Evolutionary conservation across 2,888 invertebrate genomes (phyloP).

Genomic region (Lasioglossum malachurum): DNA sequence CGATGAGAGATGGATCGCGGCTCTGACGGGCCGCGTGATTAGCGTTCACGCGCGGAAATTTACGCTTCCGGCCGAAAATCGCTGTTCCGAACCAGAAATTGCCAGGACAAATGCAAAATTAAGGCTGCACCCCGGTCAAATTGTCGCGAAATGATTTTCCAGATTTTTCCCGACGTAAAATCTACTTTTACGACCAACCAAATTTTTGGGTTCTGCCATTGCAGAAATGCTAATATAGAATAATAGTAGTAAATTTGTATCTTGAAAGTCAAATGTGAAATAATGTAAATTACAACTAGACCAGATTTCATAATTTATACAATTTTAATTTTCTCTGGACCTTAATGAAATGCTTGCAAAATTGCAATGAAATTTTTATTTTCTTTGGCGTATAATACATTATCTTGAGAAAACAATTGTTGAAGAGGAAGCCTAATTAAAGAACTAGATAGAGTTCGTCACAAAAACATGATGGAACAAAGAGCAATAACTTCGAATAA

Average conservation of each 20-base stretch:
- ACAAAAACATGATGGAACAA: too few species aligned
- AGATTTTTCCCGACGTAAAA: neutral
- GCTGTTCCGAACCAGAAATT: slow-evolving; percentile 13
- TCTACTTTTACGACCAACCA: too few species aligned
- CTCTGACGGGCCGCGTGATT: slow-evolving; percentile 52
- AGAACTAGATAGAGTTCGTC: neutral
- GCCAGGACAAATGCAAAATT: slow-evolving; percentile 14
- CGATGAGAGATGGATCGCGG: slow-evolving; percentile 66
- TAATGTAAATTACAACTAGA: neutral
- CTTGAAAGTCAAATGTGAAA: neutral
- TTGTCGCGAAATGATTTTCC: neutral
- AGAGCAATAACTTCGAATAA: too few species aligned
- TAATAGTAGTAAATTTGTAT: neutral
- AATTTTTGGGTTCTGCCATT: neutral
- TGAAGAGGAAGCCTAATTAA: neutral
- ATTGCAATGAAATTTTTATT: neutral
- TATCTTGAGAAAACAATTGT: neutral
- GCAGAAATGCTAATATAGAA: neutral
- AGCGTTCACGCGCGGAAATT: slow-evolving; percentile 56
- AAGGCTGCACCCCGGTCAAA: neutral
- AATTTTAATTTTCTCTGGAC: neutral
- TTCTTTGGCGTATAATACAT: neutral
- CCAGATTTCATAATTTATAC: neutral
- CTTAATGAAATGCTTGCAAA: neutral
- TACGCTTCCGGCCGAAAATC: slow-evolving; percentile 30